These are phyloP conservation scores for Heliconius hermathena DNA, from an alignment of 1,140 invertebrate species.

Conservation along the genomic window DNA sequence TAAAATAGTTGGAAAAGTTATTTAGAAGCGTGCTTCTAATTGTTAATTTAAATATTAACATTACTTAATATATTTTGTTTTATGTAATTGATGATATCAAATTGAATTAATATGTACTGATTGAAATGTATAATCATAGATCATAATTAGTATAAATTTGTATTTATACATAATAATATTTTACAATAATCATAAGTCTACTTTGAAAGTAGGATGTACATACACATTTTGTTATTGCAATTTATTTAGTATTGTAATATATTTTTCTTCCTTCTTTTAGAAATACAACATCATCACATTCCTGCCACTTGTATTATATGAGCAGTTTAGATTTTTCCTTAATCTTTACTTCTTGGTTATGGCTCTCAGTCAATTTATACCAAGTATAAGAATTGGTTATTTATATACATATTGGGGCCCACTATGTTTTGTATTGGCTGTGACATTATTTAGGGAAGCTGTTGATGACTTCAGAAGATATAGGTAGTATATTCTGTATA, in stretches of 20 bases:
- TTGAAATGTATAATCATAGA: neutral
- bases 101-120: neutral
- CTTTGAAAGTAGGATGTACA: no score
- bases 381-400: conserved; percentile 97
- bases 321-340: conserved; percentile 99
- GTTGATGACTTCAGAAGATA: conserved; percentile 97
- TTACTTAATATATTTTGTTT: neutral
- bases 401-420: conserved; percentile 99
- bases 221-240: no score
- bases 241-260: no score
- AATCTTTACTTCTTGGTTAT: conserved; percentile 99
- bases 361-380: conserved; percentile 98
- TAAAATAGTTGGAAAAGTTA: conserved; percentile 32
- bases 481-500: conserved; percentile 52
- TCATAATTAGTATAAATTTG: neutral
- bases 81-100: neutral
- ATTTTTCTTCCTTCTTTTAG: conserved; percentile 71
- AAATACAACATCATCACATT: conserved; percentile 99
- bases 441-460: conserved; percentile 97
- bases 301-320: conserved; percentile 97
- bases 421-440: conserved; percentile 96
- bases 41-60: neutral
- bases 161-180: neutral
- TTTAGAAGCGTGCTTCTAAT: neutral
- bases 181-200: no score